A percentile compares a stretch with the other conserved stretches of the same genome.
phyloP scores from a whole-genome alignment of 2,113 vertebrate genomes.

The Oryzias melastigma region DNA sequence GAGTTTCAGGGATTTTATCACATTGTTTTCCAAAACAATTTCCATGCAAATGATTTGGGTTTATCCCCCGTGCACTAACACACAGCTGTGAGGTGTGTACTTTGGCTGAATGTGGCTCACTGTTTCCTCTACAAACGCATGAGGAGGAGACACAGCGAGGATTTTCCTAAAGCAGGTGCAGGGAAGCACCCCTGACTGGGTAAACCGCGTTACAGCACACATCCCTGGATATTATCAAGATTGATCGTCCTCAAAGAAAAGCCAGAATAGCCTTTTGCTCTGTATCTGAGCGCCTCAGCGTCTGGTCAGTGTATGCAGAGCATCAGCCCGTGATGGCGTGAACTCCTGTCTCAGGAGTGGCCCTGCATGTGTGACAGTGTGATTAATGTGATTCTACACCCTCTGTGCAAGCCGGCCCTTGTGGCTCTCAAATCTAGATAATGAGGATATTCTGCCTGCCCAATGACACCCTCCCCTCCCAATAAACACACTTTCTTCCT shows the following conservation, averaged over 20 bases:
- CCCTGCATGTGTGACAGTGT: conserved; percentile 46
- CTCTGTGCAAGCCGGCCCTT: conserved; percentile 33
- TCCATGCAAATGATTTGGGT: conserved; percentile 65
- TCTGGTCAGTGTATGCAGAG: conserved; percentile 4
- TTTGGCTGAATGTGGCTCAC: conserved; percentile 23
- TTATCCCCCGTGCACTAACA: conserved; percentile 45
- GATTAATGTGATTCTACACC: conserved; percentile 56
- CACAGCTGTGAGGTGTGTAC: conserved; percentile 40
- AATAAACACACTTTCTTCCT: neutral
- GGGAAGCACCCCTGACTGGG: conserved; percentile 27
- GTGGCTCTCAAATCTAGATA: conserved; percentile 55
- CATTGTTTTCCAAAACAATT: conserved; percentile 52
- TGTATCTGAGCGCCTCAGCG: conserved; percentile 5
- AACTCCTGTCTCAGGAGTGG: conserved; percentile 41
- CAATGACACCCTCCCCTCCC: conserved; percentile 21
- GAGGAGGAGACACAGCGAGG: conserved; percentile 39
- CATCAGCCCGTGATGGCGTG: conserved; percentile 20
- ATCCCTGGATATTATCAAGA: conserved; percentile 16
- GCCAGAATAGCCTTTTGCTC: neutral
- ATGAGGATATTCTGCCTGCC: conserved; percentile 49
- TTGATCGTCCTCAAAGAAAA: conserved; percentile 21
- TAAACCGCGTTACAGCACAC: conserved; percentile 23
- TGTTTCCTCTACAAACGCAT: conserved; percentile 1
- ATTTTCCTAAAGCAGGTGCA: conserved; percentile 31
- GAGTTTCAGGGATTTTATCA: conserved; percentile 41